Percentiles rank a stretch among this genome's conserved stretches.
Evolutionary conservation across 1,140 invertebrate genomes (phyloP).

Genomic region (Drosophila subobscura): DNA sequence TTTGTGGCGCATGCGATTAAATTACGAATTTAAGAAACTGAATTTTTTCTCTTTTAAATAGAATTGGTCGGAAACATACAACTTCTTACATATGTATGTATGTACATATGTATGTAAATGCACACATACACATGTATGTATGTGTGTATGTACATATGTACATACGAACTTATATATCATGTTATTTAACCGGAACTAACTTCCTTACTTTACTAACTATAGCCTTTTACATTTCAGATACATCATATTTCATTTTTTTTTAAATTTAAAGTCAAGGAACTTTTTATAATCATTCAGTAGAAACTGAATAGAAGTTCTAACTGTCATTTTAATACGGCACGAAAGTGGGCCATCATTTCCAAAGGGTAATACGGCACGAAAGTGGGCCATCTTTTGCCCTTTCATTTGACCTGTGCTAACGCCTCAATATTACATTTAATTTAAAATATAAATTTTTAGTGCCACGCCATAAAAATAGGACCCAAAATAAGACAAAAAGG

Average conservation of each 20-base stretch:
- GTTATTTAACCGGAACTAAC: no score
- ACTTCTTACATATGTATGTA: no score
- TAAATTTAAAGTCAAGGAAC: conserved; percentile 1
- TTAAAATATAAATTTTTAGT: conserved; percentile 76
- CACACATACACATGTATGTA: no score
- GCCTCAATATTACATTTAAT: conserved; percentile 80
- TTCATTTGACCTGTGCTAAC: conserved; percentile 37
- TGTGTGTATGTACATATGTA: no score
- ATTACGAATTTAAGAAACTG: no score
- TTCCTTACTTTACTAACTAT: no score
- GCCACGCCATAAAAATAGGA: conserved; percentile 73
- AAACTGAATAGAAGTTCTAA: conserved; percentile 31
- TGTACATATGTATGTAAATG: no score
- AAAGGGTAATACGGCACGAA: conserved; percentile 73
- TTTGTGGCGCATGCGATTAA: background rate
- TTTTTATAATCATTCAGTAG: conserved; percentile 19
- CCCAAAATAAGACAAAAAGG: conserved; percentile 30
- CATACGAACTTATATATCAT: no score
- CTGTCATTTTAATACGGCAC: conserved; percentile 75
- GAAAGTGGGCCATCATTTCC: conserved; percentile 25
- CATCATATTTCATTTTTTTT: no score
- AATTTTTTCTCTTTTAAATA: no score
- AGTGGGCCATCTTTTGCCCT: conserved; percentile 8
- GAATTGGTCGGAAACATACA: no score
- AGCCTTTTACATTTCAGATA: no score